Evolutionary conservation across 2,113 vertebrate genomes (phyloP), one percentile per base, ranked within the genome.

Genomic region (Pseudorhombus dupliciocellatus): DNA sequence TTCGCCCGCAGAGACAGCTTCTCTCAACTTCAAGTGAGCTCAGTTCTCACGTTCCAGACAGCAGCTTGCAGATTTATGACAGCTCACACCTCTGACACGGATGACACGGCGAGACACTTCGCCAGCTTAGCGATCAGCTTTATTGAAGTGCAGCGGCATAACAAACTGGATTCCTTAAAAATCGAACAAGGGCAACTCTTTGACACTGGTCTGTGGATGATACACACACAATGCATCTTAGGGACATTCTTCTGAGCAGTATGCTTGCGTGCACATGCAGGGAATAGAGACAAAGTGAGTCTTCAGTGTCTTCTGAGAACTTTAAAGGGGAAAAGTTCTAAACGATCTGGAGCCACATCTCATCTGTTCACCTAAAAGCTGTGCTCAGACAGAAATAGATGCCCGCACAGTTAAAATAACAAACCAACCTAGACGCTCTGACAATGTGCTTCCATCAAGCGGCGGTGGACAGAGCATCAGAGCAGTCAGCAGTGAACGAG

Each of bases 1-100:
- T 64, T 75, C 34, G 79, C 30, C 46, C n/a, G 20, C 61, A 74
- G 65, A 77, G 80, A 79, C 80, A 80, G 75, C 65, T 78, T 84
- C 60, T 62, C 66, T 59, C 48, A 83, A 70, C 55, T 69, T 50
- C 21, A 30, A 80, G 40, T 25, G 55, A 81, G 58, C 66, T 50
- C 55, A 83, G 66, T 77, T 44, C 25, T 24, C 21, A 20, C 20
- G 1, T 75, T 74, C 42, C 28, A 62, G 76, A 67, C 75, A 52
- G 75, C 44, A 62, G 74, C 59, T 71, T 73, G 37, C 70, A 68
- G 63, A 86, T 86, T 74, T 70, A 81, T 66, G 73, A 81, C 56
- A 48, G 48, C 73, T 74, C 55, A 66, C 71, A 55, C 72, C 46
- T 65, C 52, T 70, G 53, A 40, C 40, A 69, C 34, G 66, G 58